Conservation (phyloP, 1,140 invertebrate species). For the Macrosteles quadrilineatus region DNA sequence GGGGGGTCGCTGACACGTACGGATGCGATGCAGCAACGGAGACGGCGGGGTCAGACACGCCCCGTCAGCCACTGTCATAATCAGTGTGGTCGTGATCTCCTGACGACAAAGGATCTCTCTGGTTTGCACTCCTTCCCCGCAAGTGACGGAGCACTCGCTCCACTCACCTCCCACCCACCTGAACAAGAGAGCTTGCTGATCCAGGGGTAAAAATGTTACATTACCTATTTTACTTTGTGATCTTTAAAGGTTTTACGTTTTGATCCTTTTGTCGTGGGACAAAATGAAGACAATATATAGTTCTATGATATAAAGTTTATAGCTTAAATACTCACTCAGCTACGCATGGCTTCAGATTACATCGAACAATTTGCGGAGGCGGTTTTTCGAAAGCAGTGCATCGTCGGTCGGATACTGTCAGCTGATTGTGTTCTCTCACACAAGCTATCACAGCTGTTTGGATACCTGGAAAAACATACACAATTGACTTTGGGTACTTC, state of each 20-base stretch:
- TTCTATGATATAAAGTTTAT: too few species aligned
- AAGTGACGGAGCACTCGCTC: conserved; percentile 40
- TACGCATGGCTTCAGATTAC: conserved; percentile 71
- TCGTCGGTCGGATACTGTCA: conserved; percentile 58
- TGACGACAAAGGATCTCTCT: conserved; percentile 42
- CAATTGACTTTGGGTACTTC: too few species aligned
- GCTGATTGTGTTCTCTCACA: conserved; percentile 61
- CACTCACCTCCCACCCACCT: conserved; percentile 43
- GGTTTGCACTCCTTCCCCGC: conserved; percentile 40
- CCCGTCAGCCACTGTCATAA: conserved; percentile 49
- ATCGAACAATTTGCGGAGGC: conserved; percentile 59
- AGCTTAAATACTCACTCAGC: conserved; percentile 58
- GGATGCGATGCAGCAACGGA: conserved; percentile 32
- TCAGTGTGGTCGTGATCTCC: conserved; percentile 47
- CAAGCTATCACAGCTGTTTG: conserved; percentile 67
- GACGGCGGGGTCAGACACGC: conserved; percentile 42
- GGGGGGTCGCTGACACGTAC: conserved; percentile 32
- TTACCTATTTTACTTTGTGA: too few species aligned
- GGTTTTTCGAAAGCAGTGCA: conserved; percentile 66
- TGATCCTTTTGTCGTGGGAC: too few species aligned
- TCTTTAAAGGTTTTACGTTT: too few species aligned
- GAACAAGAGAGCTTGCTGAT: too few species aligned
- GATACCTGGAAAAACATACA: conserved; percentile 54
- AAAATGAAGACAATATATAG: too few species aligned
- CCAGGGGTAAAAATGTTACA: too few species aligned